Base-by-base conservation (phyloP, 1,140 invertebrate species). In the Drosophila funebris region DNA sequence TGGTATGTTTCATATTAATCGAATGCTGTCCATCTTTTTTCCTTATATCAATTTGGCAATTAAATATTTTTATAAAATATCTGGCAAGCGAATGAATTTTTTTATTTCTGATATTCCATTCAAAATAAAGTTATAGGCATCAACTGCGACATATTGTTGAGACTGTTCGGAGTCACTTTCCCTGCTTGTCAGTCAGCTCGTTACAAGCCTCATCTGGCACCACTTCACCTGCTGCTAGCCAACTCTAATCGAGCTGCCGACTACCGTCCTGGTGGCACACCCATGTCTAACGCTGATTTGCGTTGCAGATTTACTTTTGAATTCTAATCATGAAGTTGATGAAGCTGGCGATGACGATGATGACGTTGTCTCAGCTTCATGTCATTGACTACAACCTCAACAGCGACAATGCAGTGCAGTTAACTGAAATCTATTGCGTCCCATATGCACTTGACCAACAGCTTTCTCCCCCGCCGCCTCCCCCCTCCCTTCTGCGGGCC, bases 401-500 rank as follows among this genome's bases (percentile, higher is more conserved):
- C 68, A 73, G n/a, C 57, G 58, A 43, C 72, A 58, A 48, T 71
- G 66, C 67, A 56, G 46, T 50, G 74, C 78, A 73, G 73, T 74
- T 84, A 90, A 84, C 66, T 77, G 63, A 84, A 84, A 84, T 88
- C 76, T 84, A 90, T 80, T 73, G 79, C 61, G 8, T 16, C 29
- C 31, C 31, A 14, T 41, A 33, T 33, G 24, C 61, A 66, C 22
- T 64, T 57, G 67, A 66, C 68, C 48, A 53, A 31, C 57, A 31
- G 13, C 39, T 33, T n/a, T n/a, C n/a, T n/a, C n/a, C n/a, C n/a
- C n/a, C n/a, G n/a, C n/a, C n/a, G n/a, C n/a, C n/a, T n/a, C n/a
- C n/a, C n/a, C n/a, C n/a, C n/a, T n/a, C n/a, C 9, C 24, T 31
- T 73, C 22, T 29, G 33, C 43, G 24, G 16, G 9, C 8, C 14